Percentiles rank a stretch among this genome's conserved stretches.
These are phyloP conservation scores for Bimastos eiseni DNA, from an alignment of 2,888 invertebrate genomes.

Conservation along the genomic window DNA sequence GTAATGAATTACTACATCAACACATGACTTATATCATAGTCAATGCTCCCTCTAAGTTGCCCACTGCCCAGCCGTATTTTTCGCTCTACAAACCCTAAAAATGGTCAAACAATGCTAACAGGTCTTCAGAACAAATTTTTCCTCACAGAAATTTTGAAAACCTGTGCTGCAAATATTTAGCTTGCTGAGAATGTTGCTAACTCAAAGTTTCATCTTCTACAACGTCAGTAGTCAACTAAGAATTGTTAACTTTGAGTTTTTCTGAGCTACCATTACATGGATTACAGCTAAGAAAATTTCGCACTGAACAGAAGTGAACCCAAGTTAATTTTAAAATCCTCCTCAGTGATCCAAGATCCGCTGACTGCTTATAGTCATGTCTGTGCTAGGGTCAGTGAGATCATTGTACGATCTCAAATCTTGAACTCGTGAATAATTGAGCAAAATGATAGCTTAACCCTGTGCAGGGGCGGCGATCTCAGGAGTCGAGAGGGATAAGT, in stretches of 20 bases:
- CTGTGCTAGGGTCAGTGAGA: not conserved
- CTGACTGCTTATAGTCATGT: not conserved
- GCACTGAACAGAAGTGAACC: not conserved
- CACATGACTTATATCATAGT: too few relatives aligned
- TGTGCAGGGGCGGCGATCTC: too few relatives aligned
- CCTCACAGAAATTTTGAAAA: not conserved
- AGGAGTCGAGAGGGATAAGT: too few relatives aligned
- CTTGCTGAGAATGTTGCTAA: not conserved
- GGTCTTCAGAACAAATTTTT: not conserved
- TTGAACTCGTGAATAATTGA: not conserved
- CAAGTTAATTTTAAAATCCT: not conserved
- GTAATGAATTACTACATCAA: not conserved
- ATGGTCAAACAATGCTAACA: not conserved
- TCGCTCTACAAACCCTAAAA: not conserved
- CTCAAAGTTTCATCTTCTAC: not conserved
- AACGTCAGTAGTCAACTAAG: not conserved
- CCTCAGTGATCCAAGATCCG: not conserved
- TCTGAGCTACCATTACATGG: too few relatives aligned
- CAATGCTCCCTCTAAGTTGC: not conserved
- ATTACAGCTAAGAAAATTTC: too few relatives aligned
- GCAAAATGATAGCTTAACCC: not conserved
- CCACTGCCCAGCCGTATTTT: not conserved
- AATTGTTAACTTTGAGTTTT: too few relatives aligned
- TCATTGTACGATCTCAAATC: not conserved
- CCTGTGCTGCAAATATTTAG: not conserved